phyloP scores from a whole-genome alignment of 2,888 invertebrate genomes.

The Torymus tubicola region DNA sequence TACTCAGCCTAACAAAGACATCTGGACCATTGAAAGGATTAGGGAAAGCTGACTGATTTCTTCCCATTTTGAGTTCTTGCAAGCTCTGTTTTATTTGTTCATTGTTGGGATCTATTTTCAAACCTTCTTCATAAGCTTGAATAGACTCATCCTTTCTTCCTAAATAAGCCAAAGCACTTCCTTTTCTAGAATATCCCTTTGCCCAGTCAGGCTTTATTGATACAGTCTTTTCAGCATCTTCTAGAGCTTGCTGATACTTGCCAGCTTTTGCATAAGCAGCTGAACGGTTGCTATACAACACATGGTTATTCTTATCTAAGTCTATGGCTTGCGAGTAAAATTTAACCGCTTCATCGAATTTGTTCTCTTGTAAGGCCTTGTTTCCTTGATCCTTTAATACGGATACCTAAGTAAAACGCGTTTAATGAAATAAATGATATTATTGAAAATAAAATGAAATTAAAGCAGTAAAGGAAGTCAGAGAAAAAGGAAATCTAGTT shows the following conservation, averaged over 20 bases:
- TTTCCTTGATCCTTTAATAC: conserved; percentile 92
- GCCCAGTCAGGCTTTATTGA: conserved; percentile 89
- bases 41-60: conserved; percentile 41
- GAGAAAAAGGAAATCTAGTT: too few species aligned
- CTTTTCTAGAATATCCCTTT: conserved; percentile 93
- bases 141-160: conserved; percentile 86
- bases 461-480: too few species aligned
- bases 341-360: conserved; percentile 87
- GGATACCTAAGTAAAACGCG: conserved; percentile 80
- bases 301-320: conserved; percentile 89
- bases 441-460: too few species aligned
- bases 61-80: conserved; percentile 79
- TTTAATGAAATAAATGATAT: too few species aligned
- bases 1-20: conserved; percentile 80
- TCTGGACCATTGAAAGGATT: conserved; percentile 80
- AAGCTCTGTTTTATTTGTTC: conserved; percentile 83
- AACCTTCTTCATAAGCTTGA: conserved; percentile 85
- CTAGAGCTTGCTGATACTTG: conserved; percentile 85
- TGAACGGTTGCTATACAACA: conserved; percentile 93
- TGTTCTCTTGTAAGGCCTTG: conserved; percentile 86
- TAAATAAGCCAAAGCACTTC: conserved; percentile 88
- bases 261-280: conserved; percentile 91
- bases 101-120: conserved; percentile 85
- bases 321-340: conserved; percentile 89
- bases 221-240: conserved; percentile 91